These are phyloP conservation scores for Diachrysia chrysitis DNA, from an alignment of 2,888 invertebrate genomes.

Conservation along the genomic window DNA sequence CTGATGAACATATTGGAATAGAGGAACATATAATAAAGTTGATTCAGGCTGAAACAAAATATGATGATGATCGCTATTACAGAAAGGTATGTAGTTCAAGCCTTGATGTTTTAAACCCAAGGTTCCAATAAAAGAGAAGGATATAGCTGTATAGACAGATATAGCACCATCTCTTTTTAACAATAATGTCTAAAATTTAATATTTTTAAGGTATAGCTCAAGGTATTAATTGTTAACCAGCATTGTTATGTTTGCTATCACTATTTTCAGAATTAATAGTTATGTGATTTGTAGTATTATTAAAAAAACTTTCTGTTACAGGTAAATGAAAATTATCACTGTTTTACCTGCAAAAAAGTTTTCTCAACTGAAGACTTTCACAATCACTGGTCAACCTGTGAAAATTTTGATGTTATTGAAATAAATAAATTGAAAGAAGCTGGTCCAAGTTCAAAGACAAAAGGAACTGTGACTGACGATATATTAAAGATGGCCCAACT, in stretches of 20 bases:
- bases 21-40: slow-evolving; percentile 68
- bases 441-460: background rate
- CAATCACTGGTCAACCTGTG: slow-evolving; percentile 54
- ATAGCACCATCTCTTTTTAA: too few relatives aligned
- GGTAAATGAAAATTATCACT: slow-evolving; percentile 68
- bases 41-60: slow-evolving; percentile 60
- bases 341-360: slow-evolving; percentile 71
- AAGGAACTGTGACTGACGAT: slow-evolving; percentile 3
- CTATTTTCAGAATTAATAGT: too few relatives aligned
- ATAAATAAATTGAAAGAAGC: slow-evolving; percentile 14
- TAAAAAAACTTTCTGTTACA: slow-evolving; percentile 56
- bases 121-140: too few relatives aligned
- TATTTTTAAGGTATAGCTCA: too few relatives aligned
- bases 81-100: slow-evolving; percentile 63
- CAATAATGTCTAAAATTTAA: too few relatives aligned
- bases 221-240: too few relatives aligned
- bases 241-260: too few relatives aligned
- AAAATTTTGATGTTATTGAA: slow-evolving; percentile 26
- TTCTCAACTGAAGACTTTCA: slow-evolving; percentile 44
- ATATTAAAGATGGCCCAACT: slow-evolving; percentile 40
- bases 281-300: too few relatives aligned
- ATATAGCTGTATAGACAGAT: background rate
- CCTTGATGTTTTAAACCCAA: too few relatives aligned
- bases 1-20: slow-evolving; percentile 57
- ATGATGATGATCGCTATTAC: slow-evolving; percentile 57